Base-by-base conservation (phyloP, 2,888 invertebrate species). In the Aphrophora alni region DNA sequence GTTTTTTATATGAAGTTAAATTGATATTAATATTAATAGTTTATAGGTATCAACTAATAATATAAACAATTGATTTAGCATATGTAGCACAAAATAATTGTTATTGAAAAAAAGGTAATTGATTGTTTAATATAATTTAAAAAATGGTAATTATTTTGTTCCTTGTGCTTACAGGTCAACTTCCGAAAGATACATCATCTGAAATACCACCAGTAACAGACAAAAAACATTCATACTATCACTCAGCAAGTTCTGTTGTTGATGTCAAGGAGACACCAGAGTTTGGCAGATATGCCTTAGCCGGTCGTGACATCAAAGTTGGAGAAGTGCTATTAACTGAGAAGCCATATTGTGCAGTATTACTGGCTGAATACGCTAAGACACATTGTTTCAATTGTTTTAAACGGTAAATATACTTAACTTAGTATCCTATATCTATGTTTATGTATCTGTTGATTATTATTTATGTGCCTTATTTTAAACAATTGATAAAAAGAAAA, bases 331-430 rank as follows among this genome's bases (percentile, higher is more conserved):
- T 97, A 80, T 87, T 95, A 0, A 89, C 93, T 10, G 96, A 97
- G 87, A 91, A 91, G 83, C 93, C 97, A 0, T 92, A 93, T 85
- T 93, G 93, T 80, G 91, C 93, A 0, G 93, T 93, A 27, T 88
- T 96, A 17, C 89, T 95, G 38, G 91, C 91, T 69, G 93, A 94
- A 86, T 93, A 91, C 86, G 88, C 91, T 0, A 89, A 90, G 82
- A 92, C 92, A 0, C 94, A 95, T 87, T 95, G 95, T 86, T 93
- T 93, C 83, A 89, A 93, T 85, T 95, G 95, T 87, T 92, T 93
- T 83, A 87, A 90, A 69, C 92, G 92, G 93, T 93, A 88, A 75
- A 38, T n/a, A 71, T 76, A 79, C 71, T 26, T 44, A 8, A 33
- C 33, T 8, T 8, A 33, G 5, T 33, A 5, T 5, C 33, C 33